Percentiles rank a stretch among this genome's conserved stretches.
phyloP scores from a whole-genome alignment of 2,888 invertebrate genomes.

The Sisyra terminalis region DNA sequence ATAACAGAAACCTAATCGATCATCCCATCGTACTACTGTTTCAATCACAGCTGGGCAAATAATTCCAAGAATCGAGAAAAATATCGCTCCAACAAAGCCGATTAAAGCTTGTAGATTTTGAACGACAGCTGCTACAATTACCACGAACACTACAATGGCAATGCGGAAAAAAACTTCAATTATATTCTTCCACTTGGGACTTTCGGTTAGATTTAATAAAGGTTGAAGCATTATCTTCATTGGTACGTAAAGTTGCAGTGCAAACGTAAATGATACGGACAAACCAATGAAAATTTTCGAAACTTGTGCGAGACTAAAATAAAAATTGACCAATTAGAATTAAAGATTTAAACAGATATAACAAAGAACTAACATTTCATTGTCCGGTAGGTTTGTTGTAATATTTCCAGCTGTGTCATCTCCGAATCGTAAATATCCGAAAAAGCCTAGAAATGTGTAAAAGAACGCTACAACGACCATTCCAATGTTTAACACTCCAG shows the following conservation, averaged over 20 bases:
- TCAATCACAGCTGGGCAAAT: conserved; percentile 58
- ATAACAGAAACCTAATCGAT: conserved; percentile 37
- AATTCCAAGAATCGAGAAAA: conserved; percentile 42
- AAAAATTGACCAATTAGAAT: conserved; percentile 9
- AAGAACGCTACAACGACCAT: conserved; percentile 68
- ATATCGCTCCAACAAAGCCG: conserved; percentile 69
- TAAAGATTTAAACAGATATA: conserved; percentile 9
- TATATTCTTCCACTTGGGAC: conserved; percentile 31
- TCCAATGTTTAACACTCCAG: conserved; percentile 73
- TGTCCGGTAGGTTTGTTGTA: too few species aligned
- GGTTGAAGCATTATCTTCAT: conserved; percentile 79
- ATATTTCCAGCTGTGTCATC: conserved; percentile 26
- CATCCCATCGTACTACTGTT: conserved; percentile 51
- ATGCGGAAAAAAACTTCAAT: conserved; percentile 35
- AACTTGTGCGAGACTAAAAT: conserved; percentile 50
- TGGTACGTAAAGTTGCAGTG: conserved; percentile 88
- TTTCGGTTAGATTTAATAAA: conserved; percentile 29
- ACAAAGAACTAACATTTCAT: too few species aligned
- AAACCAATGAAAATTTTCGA: conserved; percentile 75
- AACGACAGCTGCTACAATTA: conserved; percentile 58
- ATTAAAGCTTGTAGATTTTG: conserved; percentile 77
- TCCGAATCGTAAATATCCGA: conserved; percentile 79
- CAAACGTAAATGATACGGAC: conserved; percentile 84
- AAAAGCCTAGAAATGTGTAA: conserved; percentile 75
- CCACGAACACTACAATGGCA: conserved; percentile 34